These are phyloP conservation scores for cat (Felis catus) DNA, from an alignment of 2,113 vertebrate species.

Conservation along the genomic window DNA sequence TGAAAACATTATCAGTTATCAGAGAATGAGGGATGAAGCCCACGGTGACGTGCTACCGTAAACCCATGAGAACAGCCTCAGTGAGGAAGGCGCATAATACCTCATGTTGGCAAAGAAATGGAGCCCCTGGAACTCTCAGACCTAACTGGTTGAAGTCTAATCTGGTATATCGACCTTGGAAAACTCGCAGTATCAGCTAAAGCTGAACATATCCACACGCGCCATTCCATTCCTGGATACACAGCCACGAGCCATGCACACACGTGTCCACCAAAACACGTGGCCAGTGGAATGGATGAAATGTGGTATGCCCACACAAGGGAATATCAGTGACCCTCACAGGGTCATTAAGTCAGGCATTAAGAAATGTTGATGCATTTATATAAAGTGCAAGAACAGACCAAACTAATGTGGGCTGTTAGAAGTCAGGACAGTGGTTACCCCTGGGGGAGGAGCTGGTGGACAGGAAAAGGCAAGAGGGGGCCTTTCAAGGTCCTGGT, in stretches of 20 bases:
- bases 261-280: not conserved
- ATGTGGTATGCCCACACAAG: rapidly evolving
- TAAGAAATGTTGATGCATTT: not conserved
- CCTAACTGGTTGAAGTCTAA: not conserved
- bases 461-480: rapidly evolving
- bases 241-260: rapidly evolving
- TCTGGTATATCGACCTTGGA: not conserved
- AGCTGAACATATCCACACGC: rapidly evolving
- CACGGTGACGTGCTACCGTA: not conserved
- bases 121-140: not conserved
- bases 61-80: not conserved
- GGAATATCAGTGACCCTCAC: not conserved
- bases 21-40: not conserved
- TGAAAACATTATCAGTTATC: not conserved
- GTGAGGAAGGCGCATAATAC: not conserved
- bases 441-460: not conserved
- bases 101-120: not conserved
- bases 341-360: not conserved
- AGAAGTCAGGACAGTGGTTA: not conserved
- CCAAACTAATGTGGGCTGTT: not conserved
- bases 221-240: rapidly evolving
- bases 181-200: not conserved
- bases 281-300: not conserved
- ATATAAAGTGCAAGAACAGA: not conserved
- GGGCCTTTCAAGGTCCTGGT: not conserved